phyloP scores from a whole-genome alignment of 2,113 vertebrate species.

The Microtus montanus region DNA sequence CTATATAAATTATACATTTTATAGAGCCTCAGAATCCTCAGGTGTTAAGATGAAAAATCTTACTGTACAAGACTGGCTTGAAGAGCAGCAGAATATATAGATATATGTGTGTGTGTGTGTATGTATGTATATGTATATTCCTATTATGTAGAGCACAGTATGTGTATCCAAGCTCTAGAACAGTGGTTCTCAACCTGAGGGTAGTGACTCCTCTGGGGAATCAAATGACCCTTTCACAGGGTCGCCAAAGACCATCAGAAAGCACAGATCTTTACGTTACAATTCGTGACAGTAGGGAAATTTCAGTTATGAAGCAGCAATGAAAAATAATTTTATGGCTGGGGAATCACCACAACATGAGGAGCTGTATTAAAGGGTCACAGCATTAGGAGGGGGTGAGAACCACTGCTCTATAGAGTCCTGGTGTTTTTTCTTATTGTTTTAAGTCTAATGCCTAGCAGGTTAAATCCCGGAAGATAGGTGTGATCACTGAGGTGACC shows the following conservation, averaged over 20 bases:
- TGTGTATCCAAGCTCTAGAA: neutral
- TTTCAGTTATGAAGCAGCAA: neutral
- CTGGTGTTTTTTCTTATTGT: neutral
- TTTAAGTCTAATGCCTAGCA: neutral
- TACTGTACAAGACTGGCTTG: neutral
- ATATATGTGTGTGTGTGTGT: too few relatives aligned
- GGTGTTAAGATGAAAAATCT: neutral
- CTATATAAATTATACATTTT: neutral
- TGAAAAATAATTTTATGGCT: neutral
- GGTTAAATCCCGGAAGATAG: neutral
- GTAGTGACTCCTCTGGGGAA: neutral
- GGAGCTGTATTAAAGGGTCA: neutral
- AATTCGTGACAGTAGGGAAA: neutral
- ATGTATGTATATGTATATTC: too few relatives aligned
- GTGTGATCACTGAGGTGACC: neutral
- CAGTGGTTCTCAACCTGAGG: neutral
- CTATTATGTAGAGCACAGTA: neutral
- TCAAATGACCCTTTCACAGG: neutral
- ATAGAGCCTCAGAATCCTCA: neutral
- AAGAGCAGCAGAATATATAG: neutral
- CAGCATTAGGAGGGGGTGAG: neutral
- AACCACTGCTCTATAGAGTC: neutral
- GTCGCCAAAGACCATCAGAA: neutral
- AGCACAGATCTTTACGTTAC: neutral
- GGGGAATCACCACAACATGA: neutral